These are phyloP conservation scores for Congeria kusceri DNA, from an alignment of 2,888 invertebrate genomes.

Conservation along the genomic window DNA sequence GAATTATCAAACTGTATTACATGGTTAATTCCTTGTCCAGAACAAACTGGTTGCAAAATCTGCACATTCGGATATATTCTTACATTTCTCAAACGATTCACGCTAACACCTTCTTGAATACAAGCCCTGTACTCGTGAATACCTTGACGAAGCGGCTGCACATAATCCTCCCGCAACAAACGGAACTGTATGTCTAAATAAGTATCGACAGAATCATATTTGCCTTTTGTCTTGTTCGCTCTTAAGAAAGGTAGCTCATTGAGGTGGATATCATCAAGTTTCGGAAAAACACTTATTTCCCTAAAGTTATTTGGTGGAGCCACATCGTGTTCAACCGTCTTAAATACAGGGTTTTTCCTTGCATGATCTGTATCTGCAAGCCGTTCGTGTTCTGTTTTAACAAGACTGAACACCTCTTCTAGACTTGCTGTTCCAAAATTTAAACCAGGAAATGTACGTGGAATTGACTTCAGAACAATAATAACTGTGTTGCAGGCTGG, in stretches of 20 bases:
- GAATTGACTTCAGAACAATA: no score
- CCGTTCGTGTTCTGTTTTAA: conserved; percentile 20
- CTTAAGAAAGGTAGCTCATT: conserved; percentile 86
- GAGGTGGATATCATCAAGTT: conserved; percentile 80
- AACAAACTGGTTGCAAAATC: conserved; percentile 72
- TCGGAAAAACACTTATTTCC: conserved; percentile 76
- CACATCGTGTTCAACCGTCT: no score
- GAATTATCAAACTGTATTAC: conserved; percentile 70
- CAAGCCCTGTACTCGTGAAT: conserved; percentile 87
- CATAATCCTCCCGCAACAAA: conserved; percentile 92
- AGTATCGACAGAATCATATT: conserved; percentile 89
- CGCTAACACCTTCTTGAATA: conserved; percentile 7
- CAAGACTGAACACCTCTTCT: conserved; percentile 18
- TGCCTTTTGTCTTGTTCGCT: conserved; percentile 88
- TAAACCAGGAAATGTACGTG: no score
- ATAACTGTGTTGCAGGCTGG: no score
- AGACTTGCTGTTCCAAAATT: conserved; percentile 35
- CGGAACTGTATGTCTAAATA: conserved; percentile 92
- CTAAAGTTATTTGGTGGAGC: conserved; percentile 61
- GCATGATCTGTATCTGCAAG: no score
- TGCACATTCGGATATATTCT: conserved; percentile 78
- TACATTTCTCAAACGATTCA: conserved; percentile 65
- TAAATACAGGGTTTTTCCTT: no score
- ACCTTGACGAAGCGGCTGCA: conserved; percentile 90
- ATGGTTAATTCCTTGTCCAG: conserved; percentile 71